Evolutionary conservation across 2,888 invertebrate genomes (phyloP).

Genomic region (Drosophila merina): DNA sequence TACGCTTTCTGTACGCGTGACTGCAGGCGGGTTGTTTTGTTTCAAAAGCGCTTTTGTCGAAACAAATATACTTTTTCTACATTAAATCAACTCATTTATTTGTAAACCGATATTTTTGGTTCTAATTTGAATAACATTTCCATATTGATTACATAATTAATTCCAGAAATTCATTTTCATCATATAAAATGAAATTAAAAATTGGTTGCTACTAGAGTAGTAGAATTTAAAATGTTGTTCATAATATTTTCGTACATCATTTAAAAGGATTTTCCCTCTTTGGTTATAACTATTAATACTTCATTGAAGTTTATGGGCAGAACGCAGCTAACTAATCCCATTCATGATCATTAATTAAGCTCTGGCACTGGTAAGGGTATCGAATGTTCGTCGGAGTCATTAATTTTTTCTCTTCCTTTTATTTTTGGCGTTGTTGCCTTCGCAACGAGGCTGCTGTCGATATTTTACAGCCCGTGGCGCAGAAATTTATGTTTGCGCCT

Average conservation of each 20-base stretch:
- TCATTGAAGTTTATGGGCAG: background rate
- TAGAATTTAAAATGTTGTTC: too few species aligned
- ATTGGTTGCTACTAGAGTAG: too few species aligned
- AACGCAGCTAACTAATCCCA: slow-evolving; percentile 11
- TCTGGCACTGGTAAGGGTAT: slow-evolving; percentile 22
- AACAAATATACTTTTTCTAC: background rate
- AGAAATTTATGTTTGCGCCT: slow-evolving; percentile 76
- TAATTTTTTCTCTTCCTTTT: slow-evolving; percentile 29
- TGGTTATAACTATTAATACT: background rate
- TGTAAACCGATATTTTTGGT: background rate
- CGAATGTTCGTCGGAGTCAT: slow-evolving; percentile 30
- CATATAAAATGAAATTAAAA: too few species aligned
- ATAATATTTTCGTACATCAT: too few species aligned
- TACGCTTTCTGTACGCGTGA: slow-evolving; percentile 23
- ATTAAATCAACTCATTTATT: background rate
- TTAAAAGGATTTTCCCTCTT: too few species aligned
- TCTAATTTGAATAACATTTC: background rate
- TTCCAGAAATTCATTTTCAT: background rate
- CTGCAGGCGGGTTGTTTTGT: slow-evolving; percentile 1
- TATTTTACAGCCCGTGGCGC: slow-evolving; percentile 65
- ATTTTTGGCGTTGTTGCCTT: slow-evolving; percentile 34
- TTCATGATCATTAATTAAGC: slow-evolving; percentile 22
- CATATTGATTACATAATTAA: slow-evolving; percentile 2
- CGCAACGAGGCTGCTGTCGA: slow-evolving; percentile 60
- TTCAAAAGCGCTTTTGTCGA: background rate